phyloP scores from a whole-genome alignment of 2,797 vertebrate genomes.

The Chelonia mydas region DNA sequence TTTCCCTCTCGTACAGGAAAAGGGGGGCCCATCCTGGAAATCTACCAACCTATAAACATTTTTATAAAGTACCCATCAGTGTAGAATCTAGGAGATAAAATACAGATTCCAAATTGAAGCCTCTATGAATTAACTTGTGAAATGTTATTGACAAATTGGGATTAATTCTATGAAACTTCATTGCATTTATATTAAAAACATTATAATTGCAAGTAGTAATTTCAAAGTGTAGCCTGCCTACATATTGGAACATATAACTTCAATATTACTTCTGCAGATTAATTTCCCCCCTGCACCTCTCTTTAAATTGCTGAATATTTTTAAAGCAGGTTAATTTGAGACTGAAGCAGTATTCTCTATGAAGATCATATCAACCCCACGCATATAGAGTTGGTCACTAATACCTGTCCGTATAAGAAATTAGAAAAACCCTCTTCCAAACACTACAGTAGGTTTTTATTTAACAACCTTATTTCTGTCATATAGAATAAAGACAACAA shows the following conservation, averaged over 20 bases:
- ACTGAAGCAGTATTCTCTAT: neutral
- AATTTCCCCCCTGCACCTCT: neutral
- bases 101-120: neutral
- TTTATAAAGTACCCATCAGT: neutral
- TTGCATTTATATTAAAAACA: neutral
- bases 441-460: neutral
- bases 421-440: neutral
- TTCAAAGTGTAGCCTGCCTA: neutral
- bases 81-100: constrained; percentile 15
- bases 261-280: neutral
- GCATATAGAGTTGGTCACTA: neutral
- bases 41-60: neutral
- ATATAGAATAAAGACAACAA: neutral
- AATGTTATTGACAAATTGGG: neutral
- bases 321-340: neutral
- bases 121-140: neutral
- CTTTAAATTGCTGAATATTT: neutral
- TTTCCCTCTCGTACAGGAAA: neutral
- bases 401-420: neutral
- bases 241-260: neutral
- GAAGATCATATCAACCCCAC: neutral
- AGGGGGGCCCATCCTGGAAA: neutral
- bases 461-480: neutral
- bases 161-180: neutral
- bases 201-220: neutral